Conservation (phyloP, 2,797 vertebrate species). For the Ataeniobius toweri region DNA sequence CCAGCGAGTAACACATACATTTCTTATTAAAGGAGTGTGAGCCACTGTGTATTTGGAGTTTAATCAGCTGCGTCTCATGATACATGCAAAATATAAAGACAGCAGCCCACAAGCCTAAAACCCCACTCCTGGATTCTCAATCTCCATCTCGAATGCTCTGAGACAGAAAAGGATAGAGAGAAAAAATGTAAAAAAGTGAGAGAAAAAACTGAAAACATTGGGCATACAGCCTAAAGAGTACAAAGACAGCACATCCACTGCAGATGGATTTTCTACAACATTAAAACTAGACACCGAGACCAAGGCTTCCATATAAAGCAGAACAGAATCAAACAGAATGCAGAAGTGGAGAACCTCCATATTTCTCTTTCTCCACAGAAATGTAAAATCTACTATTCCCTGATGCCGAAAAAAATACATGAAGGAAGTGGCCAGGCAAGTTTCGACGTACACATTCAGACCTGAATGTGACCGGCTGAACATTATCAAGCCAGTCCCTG, state of each 20-base stretch:
- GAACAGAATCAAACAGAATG: constrained; percentile 55
- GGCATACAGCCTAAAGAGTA: constrained; percentile 58
- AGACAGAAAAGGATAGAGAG: constrained; percentile 32
- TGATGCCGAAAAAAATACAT: constrained; percentile 37
- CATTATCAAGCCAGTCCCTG: constrained; percentile 66
- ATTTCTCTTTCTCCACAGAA: constrained; percentile 28
- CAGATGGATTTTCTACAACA: constrained; percentile 59
- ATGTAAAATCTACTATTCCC: constrained; percentile 23
- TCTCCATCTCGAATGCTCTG: constrained; percentile 23
- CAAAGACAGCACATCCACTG: constrained; percentile 62
- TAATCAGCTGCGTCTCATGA: constrained; percentile 69
- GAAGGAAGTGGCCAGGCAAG: constrained; percentile 48
- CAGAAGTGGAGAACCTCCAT: constrained; percentile 28
- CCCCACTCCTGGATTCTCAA: constrained; percentile 40
- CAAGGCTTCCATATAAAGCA: constrained; percentile 43
- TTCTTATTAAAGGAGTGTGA: constrained; percentile 65
- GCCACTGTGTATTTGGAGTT: constrained; percentile 57
- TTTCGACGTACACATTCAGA: constrained; percentile 64
- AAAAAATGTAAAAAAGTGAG: constrained; percentile 21
- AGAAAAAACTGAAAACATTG: constrained; percentile 33
- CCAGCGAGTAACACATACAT: constrained; percentile 57
- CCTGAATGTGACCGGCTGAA: constrained; percentile 54
- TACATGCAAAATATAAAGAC: constrained; percentile 65
- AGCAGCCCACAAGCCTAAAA: constrained; percentile 58
- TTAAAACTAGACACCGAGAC: constrained; percentile 54